phyloP scores from a whole-genome alignment of 2,797 vertebrate species.

The Falco peregrinus region DNA sequence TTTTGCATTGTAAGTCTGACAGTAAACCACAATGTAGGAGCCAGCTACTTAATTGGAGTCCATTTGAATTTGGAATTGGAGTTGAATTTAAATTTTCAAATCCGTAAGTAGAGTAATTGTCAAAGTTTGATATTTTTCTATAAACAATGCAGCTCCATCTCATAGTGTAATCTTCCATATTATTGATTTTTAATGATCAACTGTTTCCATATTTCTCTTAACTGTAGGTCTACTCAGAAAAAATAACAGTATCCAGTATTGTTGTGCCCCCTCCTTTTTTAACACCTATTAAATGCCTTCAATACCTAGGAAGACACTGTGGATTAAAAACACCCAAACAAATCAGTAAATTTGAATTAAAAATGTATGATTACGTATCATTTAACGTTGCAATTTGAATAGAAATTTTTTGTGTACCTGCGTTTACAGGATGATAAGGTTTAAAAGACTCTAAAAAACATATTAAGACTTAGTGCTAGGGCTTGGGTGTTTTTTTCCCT shows the following conservation, averaged over 20 bases:
- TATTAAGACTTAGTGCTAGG: background rate
- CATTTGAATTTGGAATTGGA: background rate
- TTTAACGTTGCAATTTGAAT: background rate
- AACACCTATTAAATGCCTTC: background rate
- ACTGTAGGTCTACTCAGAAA: background rate
- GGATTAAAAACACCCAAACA: background rate
- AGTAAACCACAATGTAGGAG: background rate
- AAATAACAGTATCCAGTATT: background rate
- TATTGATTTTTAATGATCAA: background rate
- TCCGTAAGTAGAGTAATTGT: background rate
- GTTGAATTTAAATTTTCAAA: background rate
- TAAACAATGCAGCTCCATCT: background rate
- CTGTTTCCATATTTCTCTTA: background rate
- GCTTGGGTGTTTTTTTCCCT: background rate
- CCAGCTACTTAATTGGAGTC: background rate
- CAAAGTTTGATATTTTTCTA: background rate
- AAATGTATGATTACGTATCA: background rate
- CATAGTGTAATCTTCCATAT: background rate
- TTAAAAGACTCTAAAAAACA: background rate
- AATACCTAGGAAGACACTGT: background rate
- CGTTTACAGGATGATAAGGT: background rate
- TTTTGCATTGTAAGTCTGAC: background rate
- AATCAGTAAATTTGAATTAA: background rate
- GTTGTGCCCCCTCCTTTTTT: background rate
- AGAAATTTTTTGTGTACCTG: background rate